Conservation (phyloP, 2,888 invertebrate species). For the Rhamphomyia laevipes region DNA sequence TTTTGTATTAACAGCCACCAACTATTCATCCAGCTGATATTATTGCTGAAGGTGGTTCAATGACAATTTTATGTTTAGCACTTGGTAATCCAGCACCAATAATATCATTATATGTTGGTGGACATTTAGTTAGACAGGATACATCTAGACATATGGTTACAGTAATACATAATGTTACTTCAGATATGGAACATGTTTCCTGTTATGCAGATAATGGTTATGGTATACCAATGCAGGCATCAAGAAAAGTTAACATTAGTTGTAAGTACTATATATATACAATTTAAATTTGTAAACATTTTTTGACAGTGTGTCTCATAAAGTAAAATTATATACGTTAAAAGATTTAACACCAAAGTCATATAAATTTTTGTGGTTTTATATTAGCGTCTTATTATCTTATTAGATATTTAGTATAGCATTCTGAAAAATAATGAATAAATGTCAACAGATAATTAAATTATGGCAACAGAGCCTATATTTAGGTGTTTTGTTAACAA, state of each 20-base stretch:
- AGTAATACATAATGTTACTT: constrained; percentile 70
- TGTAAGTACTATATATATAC: constrained; percentile 47
- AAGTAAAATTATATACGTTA: too few relatives aligned
- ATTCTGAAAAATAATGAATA: too few relatives aligned
- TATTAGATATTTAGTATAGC: too few relatives aligned
- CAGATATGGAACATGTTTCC: constrained; percentile 75
- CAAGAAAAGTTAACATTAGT: constrained; percentile 66
- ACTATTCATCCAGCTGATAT: constrained; percentile 73
- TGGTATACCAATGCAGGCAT: constrained; percentile 77
- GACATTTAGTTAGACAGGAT: constrained; percentile 66
- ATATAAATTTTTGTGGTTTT: too few relatives aligned
- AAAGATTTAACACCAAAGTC: too few relatives aligned
- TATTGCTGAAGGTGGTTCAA: constrained; percentile 72
- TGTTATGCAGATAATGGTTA: constrained; percentile 84
- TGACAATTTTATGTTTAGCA: constrained; percentile 75
- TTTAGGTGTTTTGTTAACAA: too few relatives aligned
- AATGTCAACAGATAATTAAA: too few relatives aligned
- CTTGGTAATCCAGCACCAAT: constrained; percentile 78
- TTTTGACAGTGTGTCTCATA: too few relatives aligned
- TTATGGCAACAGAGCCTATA: too few relatives aligned
- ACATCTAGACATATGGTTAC: constrained; percentile 77
- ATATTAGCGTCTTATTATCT: too few relatives aligned
- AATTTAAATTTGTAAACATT: too few relatives aligned
- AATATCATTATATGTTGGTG: constrained; percentile 64
- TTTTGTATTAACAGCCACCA: constrained; percentile 47